Percentiles rank a stretch among this genome's conserved stretches.
These are phyloP conservation scores for Rosalia funebris DNA, from an alignment of 2,888 invertebrate genomes.

Conservation along the genomic window DNA sequence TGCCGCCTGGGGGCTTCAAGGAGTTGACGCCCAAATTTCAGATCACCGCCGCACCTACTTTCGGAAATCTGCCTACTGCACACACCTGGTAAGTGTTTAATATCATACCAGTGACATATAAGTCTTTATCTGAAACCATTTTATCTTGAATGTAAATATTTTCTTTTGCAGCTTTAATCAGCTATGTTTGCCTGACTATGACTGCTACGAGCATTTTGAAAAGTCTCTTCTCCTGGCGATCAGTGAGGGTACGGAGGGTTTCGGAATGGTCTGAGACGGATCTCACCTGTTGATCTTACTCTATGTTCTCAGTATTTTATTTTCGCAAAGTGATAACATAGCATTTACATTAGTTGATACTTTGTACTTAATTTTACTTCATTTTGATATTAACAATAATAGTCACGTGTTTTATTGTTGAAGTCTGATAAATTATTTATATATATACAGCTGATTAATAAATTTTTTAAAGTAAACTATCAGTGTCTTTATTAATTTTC, in stretches of 20 bases:
- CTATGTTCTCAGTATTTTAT: conserved; percentile 33
- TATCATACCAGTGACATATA: too few relatives aligned
- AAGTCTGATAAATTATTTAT: conserved; percentile 26
- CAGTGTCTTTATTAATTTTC: too few relatives aligned
- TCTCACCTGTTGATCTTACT: conserved; percentile 29
- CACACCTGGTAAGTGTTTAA: conserved; percentile 81
- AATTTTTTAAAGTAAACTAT: conserved; percentile 16
- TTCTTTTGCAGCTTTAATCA: conserved; percentile 85
- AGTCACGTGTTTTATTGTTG: conserved; percentile 13
- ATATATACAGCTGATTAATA: conserved; percentile 8
- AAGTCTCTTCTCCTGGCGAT: conserved; percentile 90
- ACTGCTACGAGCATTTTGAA: conserved; percentile 92
- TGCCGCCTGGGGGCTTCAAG: conserved; percentile 89
- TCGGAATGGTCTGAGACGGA: conserved; percentile 74
- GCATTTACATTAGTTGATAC: conserved; percentile 12
- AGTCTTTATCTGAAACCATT: too few relatives aligned
- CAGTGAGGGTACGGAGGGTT: conserved; percentile 95
- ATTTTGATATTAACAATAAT: conserved; percentile 10
- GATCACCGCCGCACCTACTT: conserved; percentile 88
- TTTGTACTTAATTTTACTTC: conserved; percentile 19
- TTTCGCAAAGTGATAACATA: conserved; percentile 18
- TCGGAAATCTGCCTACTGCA: conserved; percentile 91
- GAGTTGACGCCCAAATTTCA: conserved; percentile 93
- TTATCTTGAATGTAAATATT: too few relatives aligned
- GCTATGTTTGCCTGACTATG: conserved; percentile 94